Percentiles rank a stretch among this genome's conserved stretches.
phyloP scores from a whole-genome alignment of 2,113 vertebrate genomes.

The Oxyura jamaicensis region DNA sequence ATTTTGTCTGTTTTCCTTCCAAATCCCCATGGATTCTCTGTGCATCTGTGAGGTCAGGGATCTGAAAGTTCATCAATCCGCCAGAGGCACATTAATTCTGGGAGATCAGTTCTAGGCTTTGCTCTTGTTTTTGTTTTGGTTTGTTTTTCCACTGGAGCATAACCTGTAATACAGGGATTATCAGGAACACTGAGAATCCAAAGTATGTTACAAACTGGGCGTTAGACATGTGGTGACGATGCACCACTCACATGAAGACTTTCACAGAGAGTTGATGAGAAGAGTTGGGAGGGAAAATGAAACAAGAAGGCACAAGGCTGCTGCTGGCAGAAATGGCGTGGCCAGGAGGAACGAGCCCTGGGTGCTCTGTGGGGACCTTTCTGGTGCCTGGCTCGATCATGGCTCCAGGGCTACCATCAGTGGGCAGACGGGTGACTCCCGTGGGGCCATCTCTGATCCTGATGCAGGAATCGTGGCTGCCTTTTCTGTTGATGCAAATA shows the following conservation, averaged over 20 bases:
- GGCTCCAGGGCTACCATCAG: neutral
- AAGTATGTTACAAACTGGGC: neutral
- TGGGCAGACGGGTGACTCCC: neutral
- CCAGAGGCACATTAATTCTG: neutral
- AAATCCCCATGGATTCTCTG: neutral
- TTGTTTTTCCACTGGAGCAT: neutral
- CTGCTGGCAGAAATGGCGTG: neutral
- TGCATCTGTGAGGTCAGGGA: neutral
- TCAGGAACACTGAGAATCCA: neutral
- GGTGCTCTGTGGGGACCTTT: neutral
- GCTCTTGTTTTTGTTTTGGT: neutral
- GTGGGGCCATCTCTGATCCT: neutral
- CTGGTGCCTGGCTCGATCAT: neutral
- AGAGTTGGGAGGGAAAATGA: neutral
- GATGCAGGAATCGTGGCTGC: neutral
- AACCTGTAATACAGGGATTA: neutral
- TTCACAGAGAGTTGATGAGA: neutral
- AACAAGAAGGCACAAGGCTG: neutral
- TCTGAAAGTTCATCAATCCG: neutral
- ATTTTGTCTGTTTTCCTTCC: neutral
- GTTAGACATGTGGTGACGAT: neutral
- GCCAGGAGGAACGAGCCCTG: neutral
- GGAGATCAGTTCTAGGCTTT: neutral
- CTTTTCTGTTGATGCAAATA: neutral
- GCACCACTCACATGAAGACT: neutral